Base-by-base conservation (phyloP, 2,797 vertebrate species). In the Bovichtus diacanthus region DNA sequence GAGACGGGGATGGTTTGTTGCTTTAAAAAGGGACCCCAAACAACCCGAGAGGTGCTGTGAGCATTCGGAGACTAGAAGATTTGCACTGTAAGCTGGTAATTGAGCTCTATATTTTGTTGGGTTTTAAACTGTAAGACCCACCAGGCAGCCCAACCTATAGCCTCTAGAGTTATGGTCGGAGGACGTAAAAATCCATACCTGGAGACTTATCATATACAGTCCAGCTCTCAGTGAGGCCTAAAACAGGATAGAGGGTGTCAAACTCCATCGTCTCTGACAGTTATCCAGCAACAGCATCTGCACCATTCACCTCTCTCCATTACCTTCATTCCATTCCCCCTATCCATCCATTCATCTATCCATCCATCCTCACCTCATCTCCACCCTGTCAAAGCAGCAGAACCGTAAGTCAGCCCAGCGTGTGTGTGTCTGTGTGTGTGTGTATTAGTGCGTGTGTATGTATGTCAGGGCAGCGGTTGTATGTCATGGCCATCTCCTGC, bases 291-390 rank as follows among this genome's bases (percentile, higher is more conserved):
- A 70, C 65, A 74, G 71, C 81, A 76, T 78, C 72, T 86, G 75
- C 76, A 71, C 81, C 77, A 62, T 76, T 86, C 82, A 85, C 80
- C 81, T 84, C 78, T 83, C 81, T 79, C 83, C 83, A 92, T 91
- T 90, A 89, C 87, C 74, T 86, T 78, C 81, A 68, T 73, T 80
- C 60, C 77, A 64, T 58, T 69, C 78, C 44, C 62, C 64, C 47
- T 11, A 49, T 63, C 84, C 72, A 62, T 80, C 47, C 62, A 84
- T 92, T 60, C 44, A 87, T 89, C 72, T 41, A 73, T 80, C 62
- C 78, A 91, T 88, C 60, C 77, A 87, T 89, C 86, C 85, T 87
- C 81, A 91, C 76, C 88, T 91, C 92, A 92, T 91, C 90, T 90
- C 87, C 81, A 31, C 64, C 77, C 79, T 91, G 90, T 92, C 92